phyloP scores from a whole-genome alignment of 2,113 vertebrate genomes.

The Varanus komodoensis region DNA sequence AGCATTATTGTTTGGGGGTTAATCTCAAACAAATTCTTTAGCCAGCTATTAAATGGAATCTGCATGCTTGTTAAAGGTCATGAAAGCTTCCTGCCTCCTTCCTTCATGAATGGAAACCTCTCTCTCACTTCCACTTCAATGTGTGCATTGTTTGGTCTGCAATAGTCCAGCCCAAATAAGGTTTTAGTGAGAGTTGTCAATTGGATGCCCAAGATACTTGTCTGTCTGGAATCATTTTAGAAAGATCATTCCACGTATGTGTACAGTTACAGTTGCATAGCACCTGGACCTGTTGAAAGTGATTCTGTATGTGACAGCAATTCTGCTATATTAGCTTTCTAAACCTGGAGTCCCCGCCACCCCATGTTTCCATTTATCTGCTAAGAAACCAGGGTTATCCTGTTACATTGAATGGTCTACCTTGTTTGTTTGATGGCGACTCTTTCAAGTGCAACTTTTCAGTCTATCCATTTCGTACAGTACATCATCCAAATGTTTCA shows the following conservation, averaged over 20 bases:
- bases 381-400: background rate
- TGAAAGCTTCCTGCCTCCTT: constrained; percentile 36
- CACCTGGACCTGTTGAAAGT: background rate
- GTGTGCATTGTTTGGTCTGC: constrained; percentile 62
- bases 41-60: constrained; percentile 20
- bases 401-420: background rate
- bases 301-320: background rate
- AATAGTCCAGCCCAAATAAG: constrained; percentile 19
- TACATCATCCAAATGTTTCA: background rate
- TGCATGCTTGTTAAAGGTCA: constrained; percentile 65
- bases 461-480: background rate
- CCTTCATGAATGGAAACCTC: constrained; percentile 54
- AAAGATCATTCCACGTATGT: background rate
- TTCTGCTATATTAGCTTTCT: background rate
- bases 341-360: background rate
- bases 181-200: constrained; percentile 33
- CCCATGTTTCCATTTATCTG: background rate
- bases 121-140: constrained; percentile 55
- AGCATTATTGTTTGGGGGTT: background rate
- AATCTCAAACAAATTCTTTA: constrained; percentile 35
- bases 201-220: background rate
- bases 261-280: background rate
- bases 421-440: background rate
- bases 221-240: background rate
- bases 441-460: background rate